Conservation (phyloP, 2,888 invertebrate species). For the Timandra comae region DNA sequence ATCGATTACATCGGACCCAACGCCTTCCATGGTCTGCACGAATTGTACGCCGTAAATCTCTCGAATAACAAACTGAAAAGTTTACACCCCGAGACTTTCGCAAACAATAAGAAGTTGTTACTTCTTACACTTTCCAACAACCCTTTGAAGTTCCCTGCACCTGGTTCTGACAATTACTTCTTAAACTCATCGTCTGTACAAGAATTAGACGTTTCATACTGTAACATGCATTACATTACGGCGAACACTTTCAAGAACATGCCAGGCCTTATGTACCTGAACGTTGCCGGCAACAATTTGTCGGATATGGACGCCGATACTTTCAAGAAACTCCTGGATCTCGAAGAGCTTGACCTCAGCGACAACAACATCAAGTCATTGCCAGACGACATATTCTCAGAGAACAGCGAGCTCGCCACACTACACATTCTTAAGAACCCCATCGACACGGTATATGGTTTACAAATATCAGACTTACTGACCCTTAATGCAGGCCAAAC, state of each 20-base stretch:
- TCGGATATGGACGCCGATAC: constrained; percentile 76
- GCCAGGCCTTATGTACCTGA: constrained; percentile 80
- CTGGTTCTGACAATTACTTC: constrained; percentile 64
- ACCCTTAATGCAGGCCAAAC: constrained; percentile 83
- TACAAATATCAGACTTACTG: constrained; percentile 79
- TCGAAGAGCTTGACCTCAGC: constrained; percentile 85
- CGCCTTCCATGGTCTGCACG: constrained; percentile 82
- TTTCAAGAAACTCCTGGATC: constrained; percentile 78
- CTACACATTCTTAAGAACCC: constrained; percentile 84
- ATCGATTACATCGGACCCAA: constrained; percentile 80
- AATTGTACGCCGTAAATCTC: constrained; percentile 82
- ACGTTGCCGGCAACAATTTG: constrained; percentile 81
- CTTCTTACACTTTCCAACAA: constrained; percentile 82
- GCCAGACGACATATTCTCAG: constrained; percentile 79
- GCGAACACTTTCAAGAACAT: constrained; percentile 80
- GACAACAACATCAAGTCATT: constrained; percentile 81
- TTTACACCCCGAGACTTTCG: constrained; percentile 83
- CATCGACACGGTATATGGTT: constrained; percentile 77
- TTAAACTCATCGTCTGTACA: constrained; percentile 79
- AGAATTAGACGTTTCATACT: constrained; percentile 83
- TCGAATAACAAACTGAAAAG: constrained; percentile 81
- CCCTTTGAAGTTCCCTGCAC: constrained; percentile 71
- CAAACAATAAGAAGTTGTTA: constrained; percentile 79
- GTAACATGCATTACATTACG: constrained; percentile 80
- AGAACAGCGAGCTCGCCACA: constrained; percentile 80